Percentiles rank a stretch among this genome's conserved stretches.
Conservation (phyloP, 2,113 vertebrate species). For the Aspiorhynchus laticeps region DNA sequence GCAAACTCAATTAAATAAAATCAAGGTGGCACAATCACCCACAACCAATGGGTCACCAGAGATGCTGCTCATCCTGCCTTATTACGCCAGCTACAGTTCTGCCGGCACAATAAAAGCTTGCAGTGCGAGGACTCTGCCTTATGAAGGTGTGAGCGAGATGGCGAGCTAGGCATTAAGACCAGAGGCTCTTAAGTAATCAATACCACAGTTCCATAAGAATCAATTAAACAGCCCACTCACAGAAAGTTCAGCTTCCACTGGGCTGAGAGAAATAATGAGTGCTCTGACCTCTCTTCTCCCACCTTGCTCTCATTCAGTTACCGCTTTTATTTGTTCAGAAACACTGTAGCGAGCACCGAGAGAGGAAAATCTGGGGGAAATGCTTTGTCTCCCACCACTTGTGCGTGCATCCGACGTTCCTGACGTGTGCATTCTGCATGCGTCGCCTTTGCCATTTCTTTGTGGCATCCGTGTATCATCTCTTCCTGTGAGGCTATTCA, state of each 20-base stretch:
- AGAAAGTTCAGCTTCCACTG: conserved; percentile 64
- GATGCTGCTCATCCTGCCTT: conserved; percentile 37
- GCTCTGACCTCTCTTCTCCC: conserved; percentile 57
- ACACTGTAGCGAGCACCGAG: conserved; percentile 16
- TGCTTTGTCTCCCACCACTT: conserved; percentile 4
- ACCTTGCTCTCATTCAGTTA: conserved; percentile 44
- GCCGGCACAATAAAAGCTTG: conserved; percentile 44
- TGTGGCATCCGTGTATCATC: conserved; percentile 16
- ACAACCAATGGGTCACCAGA: conserved; percentile 53
- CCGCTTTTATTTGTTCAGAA: conserved; percentile 39
- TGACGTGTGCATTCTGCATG: not conserved
- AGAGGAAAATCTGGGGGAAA: not conserved
- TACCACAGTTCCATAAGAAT: conserved; percentile 67
- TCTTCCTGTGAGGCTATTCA: conserved; percentile 46
- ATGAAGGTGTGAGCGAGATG: conserved; percentile 57
- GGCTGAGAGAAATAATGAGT: conserved; percentile 58
- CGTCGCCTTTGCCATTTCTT: not conserved
- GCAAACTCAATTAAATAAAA: conserved; percentile 72
- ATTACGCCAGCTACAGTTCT: conserved; percentile 29
- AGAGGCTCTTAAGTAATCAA: conserved; percentile 72
- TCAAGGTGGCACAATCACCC: conserved; percentile 56
- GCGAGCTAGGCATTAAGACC: conserved; percentile 54
- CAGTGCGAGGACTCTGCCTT: conserved; percentile 52
- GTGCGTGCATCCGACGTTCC: not conserved
- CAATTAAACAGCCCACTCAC: conserved; percentile 72